Base-by-base conservation (phyloP, 1,140 invertebrate species). In the Sesamia nonagrioides region DNA sequence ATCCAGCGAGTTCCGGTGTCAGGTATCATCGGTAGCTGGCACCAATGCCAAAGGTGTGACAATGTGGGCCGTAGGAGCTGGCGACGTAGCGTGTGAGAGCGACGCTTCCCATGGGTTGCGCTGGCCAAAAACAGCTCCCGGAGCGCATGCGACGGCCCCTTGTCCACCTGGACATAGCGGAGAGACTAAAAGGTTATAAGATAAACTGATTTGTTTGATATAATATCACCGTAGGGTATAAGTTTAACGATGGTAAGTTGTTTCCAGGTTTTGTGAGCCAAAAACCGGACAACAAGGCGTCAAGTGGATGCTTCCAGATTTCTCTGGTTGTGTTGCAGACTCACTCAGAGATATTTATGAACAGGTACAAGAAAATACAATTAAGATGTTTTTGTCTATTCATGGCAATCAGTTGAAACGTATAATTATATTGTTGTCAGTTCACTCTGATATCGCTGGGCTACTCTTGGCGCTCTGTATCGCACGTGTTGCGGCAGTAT, bases 251-350 rank as follows among this genome's bases (percentile, higher is more conserved):
- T 0, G 15, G 45, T 33, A 18, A 40, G 0, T 17, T 18, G 6
- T 42, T 91, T 90, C 80, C 84, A 95, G 95, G 56, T 94, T 95
- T 63, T 95, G 95, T 78, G 94, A 95, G 84, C 92, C 94, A 63
- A 95, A 92, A 82, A 93, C 91, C 17, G 89, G 88, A 21, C 92
- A 93, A 42, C 91, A 90, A 11, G 96, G 96, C 40, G 96, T 97
- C 0, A 96, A 96, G 77, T 98, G 97, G 97, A 95, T 96, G 56
- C 91, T 95, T 27, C 97, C 97, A 4, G 97, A 98, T 88, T 98
- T 97, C 86, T 97, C 97, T 1, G 93, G 95, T 11, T 98, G 97
- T 83, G 94, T 97, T 0, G 96, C 96, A 7, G 96, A 97, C 83
- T 95, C 96, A 1, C 89, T 98, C 13, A 89, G 95, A 37, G 91